Percentiles rank a stretch among this genome's conserved stretches.
These are phyloP conservation scores for Nicator chloris DNA, from an alignment of 2,113 vertebrate genomes.

Conservation along the genomic window DNA sequence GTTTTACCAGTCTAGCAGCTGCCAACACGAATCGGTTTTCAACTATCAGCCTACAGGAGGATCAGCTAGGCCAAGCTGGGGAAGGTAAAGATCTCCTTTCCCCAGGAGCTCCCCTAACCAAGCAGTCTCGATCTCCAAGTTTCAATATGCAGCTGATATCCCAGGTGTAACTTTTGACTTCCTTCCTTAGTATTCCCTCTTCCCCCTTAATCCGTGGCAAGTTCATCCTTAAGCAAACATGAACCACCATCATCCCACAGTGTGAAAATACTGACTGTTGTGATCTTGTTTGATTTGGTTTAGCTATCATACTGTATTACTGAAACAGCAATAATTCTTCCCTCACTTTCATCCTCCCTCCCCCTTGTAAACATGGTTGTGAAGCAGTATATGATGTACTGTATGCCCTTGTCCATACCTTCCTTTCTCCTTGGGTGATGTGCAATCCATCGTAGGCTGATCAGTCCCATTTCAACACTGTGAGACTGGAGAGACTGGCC, in stretches of 20 bases:
- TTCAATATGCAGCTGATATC: constrained; percentile 99
- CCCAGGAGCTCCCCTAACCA: constrained; percentile 87
- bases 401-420: constrained; percentile 77
- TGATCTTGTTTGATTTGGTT: constrained; percentile 68
- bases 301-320: constrained; percentile 75
- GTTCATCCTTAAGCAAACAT: constrained; percentile 68
- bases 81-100: constrained; percentile 83
- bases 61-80: constrained; percentile 82
- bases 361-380: constrained; percentile 69
- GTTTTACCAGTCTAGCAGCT: constrained; percentile 70
- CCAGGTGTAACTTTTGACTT: constrained; percentile 84
- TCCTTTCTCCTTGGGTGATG: constrained; percentile 86
- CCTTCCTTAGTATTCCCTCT: constrained; percentile 21
- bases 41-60: constrained; percentile 94
- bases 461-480: constrained; percentile 82
- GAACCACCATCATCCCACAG: constrained; percentile 59
- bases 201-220: constrained; percentile 51
- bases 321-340: constrained; percentile 91
- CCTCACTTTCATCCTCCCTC: constrained; percentile 36
- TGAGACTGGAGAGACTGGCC: constrained; percentile 70
- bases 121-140: constrained; percentile 97
- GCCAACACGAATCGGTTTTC: constrained; percentile 86
- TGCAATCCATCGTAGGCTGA: constrained; percentile 88
- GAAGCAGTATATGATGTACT: constrained; percentile 71
- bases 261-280: constrained; percentile 71